Evolutionary conservation across 2,888 invertebrate genomes (phyloP).

Genomic region (Eledone cirrhosa): DNA sequence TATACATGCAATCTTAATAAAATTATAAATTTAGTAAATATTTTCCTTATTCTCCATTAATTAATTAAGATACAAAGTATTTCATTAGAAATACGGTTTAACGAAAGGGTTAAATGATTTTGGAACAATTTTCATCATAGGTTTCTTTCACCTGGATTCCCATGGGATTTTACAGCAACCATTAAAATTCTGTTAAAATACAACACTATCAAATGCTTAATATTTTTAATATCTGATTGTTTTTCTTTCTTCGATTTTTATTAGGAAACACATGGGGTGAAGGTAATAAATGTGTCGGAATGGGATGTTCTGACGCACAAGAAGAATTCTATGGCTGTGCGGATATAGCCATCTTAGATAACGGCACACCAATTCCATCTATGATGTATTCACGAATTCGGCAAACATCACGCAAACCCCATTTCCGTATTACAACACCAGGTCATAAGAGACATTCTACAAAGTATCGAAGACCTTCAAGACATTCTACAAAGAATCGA

Average conservation of each 20-base stretch:
- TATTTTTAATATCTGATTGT: neutral
- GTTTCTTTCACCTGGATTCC: no score
- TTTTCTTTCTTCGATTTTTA: neutral
- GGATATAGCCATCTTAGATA: constrained; percentile 36
- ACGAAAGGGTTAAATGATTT: no score
- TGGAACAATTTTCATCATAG: no score
- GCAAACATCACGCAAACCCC: neutral
- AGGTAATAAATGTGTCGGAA: neutral
- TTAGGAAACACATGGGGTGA: constrained; percentile 44
- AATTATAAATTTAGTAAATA: no score
- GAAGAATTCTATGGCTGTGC: constrained; percentile 46
- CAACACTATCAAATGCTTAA: no score
- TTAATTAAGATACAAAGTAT: no score
- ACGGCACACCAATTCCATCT: neutral
- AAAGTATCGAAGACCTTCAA: neutral
- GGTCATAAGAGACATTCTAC: neutral
- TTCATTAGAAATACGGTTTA: no score
- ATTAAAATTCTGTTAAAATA: no score
- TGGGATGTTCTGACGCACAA: constrained; percentile 40
- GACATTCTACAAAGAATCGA: neutral
- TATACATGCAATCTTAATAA: no score
- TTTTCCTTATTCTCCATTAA: no score
- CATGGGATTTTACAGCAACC: no score
- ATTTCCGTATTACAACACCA: neutral
- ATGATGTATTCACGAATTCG: neutral